Evolutionary conservation across 2,797 vertebrate species (phyloP).

Genomic region (Rhinogobio ventralis): DNA sequence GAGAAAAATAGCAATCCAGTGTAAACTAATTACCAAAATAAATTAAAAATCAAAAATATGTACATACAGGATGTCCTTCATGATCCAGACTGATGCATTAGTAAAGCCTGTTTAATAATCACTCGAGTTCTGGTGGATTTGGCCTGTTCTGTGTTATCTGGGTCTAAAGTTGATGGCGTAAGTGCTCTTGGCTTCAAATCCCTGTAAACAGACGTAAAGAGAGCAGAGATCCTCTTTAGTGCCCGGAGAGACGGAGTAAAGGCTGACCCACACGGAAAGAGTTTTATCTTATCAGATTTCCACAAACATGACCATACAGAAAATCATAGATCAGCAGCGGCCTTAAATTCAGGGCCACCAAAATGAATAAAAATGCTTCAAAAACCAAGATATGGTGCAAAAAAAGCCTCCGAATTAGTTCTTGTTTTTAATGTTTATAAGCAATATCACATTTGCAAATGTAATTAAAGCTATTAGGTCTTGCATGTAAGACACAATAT

Average conservation of each 20-base stretch:
- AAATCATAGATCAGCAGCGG: neutral
- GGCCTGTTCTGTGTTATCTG: slow-evolving; percentile 3
- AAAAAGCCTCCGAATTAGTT: neutral
- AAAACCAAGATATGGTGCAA: neutral
- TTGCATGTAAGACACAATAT: too few relatives aligned
- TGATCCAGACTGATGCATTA: neutral
- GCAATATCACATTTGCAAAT: too few relatives aligned
- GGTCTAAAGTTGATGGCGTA: neutral
- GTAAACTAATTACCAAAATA: slow-evolving; percentile 70
- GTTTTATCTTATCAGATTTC: neutral
- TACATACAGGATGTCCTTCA: slow-evolving; percentile 48
- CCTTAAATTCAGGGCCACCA: too few relatives aligned
- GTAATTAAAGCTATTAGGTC: too few relatives aligned
- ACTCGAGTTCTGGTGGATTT: neutral
- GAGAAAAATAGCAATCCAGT: slow-evolving; percentile 74
- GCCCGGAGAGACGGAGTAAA: slow-evolving; percentile 23
- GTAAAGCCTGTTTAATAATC: neutral
- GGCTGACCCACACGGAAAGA: neutral
- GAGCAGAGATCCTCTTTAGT: slow-evolving; percentile 5
- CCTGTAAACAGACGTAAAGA: slow-evolving; percentile 43
- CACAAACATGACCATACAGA: too few relatives aligned
- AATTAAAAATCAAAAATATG: slow-evolving; percentile 52
- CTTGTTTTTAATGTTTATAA: too few relatives aligned
- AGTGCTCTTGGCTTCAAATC: slow-evolving; percentile 51
- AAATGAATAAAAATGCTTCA: neutral